These are phyloP conservation scores for Xyrichtys novacula DNA, from an alignment of 2,797 vertebrate genomes.

Conservation along the genomic window DNA sequence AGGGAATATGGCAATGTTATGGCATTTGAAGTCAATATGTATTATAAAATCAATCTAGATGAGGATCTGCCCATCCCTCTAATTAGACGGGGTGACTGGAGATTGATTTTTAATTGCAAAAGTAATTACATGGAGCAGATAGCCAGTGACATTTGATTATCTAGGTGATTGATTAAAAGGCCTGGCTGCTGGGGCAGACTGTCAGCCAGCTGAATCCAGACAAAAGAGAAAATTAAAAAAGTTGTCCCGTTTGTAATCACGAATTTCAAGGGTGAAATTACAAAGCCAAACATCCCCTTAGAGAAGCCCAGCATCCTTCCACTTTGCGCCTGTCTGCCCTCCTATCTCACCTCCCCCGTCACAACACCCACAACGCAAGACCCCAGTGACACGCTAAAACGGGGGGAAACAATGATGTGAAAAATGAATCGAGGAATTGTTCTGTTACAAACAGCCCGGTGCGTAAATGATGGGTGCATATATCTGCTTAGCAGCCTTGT, in stretches of 20 bases:
- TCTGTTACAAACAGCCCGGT: constrained; percentile 79
- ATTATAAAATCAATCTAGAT: constrained; percentile 99
- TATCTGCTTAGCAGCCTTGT: constrained; percentile 74
- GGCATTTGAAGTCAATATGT: constrained; percentile 99
- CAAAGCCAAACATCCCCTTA: constrained; percentile 93
- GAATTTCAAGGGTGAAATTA: constrained; percentile 99
- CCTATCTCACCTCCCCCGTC: constrained; percentile 78
- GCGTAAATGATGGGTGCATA: constrained; percentile 71
- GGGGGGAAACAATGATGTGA: constrained; percentile 76
- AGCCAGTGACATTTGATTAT: constrained; percentile 99
- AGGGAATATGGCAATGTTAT: constrained; percentile 98
- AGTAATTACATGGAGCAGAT: constrained; percentile 99
- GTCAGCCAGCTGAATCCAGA: constrained; percentile 96
- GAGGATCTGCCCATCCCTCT: constrained; percentile 99
- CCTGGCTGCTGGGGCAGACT: constrained; percentile 94
- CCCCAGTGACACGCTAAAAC: constrained; percentile 64
- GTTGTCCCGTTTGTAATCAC: constrained; percentile 99
- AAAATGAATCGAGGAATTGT: constrained; percentile 87
- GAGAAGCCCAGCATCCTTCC: constrained; percentile 79
- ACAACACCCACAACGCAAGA: constrained; percentile 63
- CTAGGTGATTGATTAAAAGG: constrained; percentile 99
- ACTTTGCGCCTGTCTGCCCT: constrained; percentile 72
- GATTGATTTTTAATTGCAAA: constrained; percentile 99
- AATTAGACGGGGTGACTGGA: constrained; percentile 99
- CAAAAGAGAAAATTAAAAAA: constrained; percentile 99